These are phyloP conservation scores for Formica exsecta DNA, from an alignment of 1,140 invertebrate genomes.

Conservation along the genomic window DNA sequence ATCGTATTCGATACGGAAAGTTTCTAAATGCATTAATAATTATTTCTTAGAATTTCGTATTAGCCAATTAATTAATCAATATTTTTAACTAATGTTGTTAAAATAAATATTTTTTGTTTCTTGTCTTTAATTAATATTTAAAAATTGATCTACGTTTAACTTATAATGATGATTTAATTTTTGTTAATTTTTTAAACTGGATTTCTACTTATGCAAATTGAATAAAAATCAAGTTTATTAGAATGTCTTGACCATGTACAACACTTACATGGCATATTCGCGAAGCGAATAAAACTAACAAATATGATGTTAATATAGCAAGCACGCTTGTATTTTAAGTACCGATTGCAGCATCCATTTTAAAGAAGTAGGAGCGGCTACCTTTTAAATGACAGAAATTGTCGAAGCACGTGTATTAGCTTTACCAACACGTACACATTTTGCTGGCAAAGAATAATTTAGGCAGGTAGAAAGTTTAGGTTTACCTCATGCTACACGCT, in stretches of 20 bases:
- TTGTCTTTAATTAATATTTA: neutral
- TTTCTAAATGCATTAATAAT: neutral
- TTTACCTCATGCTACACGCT: constrained; percentile 21
- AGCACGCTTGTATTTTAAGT: constrained; percentile 31
- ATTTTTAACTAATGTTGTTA: constrained; percentile 1
- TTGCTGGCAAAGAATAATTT: constrained; percentile 57
- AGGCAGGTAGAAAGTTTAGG: constrained; percentile 73
- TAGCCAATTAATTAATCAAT: neutral
- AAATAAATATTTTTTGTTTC: neutral
- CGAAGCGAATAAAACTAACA: neutral
- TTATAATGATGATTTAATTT: neutral
- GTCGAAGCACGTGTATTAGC: constrained; percentile 9
- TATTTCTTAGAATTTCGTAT: constrained; percentile 6
- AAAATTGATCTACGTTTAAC: neutral
- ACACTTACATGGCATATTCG: neutral
- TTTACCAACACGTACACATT: constrained; percentile 32
- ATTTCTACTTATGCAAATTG: neutral
- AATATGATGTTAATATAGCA: constrained; percentile 3
- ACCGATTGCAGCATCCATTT: constrained; percentile 1
- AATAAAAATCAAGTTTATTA: neutral
- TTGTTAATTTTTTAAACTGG: neutral
- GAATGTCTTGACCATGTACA: neutral
- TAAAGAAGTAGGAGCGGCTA: constrained; percentile 33
- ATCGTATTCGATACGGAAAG: neutral
- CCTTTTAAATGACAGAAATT: constrained; percentile 34